A percentile compares a stretch with the other conserved stretches of the same genome.
Conservation (phyloP, 2,797 vertebrate species). For the Tokudaia tokunoshimensis region DNA sequence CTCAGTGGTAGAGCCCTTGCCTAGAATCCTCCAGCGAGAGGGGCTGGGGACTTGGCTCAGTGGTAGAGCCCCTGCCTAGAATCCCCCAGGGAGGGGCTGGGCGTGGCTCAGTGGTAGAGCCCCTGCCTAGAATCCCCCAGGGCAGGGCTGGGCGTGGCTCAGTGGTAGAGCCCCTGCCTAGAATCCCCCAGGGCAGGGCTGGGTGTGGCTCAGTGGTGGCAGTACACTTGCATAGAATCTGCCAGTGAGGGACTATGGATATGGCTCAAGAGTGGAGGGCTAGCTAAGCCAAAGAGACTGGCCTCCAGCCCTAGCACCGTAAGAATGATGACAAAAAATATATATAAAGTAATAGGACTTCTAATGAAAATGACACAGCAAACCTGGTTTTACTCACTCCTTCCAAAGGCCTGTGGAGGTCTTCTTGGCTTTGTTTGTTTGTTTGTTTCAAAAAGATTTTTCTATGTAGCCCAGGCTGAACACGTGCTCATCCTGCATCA, state of each 20-base stretch:
- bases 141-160: too few relatives aligned
- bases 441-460: neutral
- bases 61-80: too few relatives aligned
- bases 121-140: too few relatives aligned
- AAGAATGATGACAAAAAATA: neutral
- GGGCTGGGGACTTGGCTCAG: too few relatives aligned
- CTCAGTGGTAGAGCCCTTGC: neutral
- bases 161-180: neutral
- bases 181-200: neutral
- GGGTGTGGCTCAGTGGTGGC: too few relatives aligned
- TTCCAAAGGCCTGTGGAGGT: neutral
- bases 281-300: neutral
- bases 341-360: neutral
- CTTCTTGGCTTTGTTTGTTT: neutral
- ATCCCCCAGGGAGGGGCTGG: neutral
- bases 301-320: neutral
- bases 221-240: neutral
- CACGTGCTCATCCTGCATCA: neutral
- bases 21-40: too few relatives aligned
- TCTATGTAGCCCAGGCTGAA: neutral
- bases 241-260: neutral
- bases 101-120: neutral
- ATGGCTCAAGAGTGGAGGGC: neutral
- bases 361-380: neutral
- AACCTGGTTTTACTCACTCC: neutral